A percentile compares a stretch with the other conserved stretches of the same genome.
Evolutionary conservation across 1,140 invertebrate species (phyloP).

Genomic region (Tetranychus cinnabarinus): DNA sequence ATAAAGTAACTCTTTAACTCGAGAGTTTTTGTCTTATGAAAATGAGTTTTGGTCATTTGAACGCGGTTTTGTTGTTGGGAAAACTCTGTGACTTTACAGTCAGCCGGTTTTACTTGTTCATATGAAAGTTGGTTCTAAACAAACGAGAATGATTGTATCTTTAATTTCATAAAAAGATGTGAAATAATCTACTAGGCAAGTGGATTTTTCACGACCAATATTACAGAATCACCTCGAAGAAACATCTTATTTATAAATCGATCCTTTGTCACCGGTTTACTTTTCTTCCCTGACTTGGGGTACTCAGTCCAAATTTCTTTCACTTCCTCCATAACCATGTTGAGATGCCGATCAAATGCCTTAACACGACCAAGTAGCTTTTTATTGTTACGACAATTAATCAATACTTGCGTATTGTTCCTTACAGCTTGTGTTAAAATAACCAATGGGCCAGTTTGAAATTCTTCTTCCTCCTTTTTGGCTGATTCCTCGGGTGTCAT

Average conservation of each 20-base stretch:
- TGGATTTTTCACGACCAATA: slow-evolving; percentile 49
- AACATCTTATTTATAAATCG: slow-evolving; percentile 99
- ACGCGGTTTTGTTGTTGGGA: too few species aligned
- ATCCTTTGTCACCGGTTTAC: slow-evolving; percentile 96
- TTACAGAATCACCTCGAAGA: slow-evolving; percentile 90
- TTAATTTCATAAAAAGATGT: too few species aligned
- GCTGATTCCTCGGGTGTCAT: slow-evolving; percentile 89
- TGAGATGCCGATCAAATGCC: slow-evolving; percentile 95
- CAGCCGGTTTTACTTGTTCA: too few species aligned
- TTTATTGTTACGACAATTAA: slow-evolving; percentile 76
- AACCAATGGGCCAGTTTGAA: slow-evolving; percentile 90
- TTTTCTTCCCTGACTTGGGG: slow-evolving; percentile 80
- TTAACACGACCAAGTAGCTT: slow-evolving; percentile 91
- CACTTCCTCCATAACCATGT: slow-evolving; percentile 99
- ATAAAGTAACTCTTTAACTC: too few species aligned
- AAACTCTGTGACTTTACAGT: too few species aligned
- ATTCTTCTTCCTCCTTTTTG: slow-evolving; percentile 93
- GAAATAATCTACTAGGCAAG: background rate
- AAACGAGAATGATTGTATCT: too few species aligned
- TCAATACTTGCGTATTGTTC: slow-evolving; percentile 77
- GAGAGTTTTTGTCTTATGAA: too few species aligned
- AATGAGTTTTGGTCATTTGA: too few species aligned
- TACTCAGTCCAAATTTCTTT: slow-evolving; percentile 99
- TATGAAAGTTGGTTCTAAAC: too few species aligned
- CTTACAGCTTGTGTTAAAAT: slow-evolving; percentile 94